These are phyloP conservation scores for Poicephalus gulielmi DNA, from an alignment of 2,113 vertebrate species.

Conservation along the genomic window DNA sequence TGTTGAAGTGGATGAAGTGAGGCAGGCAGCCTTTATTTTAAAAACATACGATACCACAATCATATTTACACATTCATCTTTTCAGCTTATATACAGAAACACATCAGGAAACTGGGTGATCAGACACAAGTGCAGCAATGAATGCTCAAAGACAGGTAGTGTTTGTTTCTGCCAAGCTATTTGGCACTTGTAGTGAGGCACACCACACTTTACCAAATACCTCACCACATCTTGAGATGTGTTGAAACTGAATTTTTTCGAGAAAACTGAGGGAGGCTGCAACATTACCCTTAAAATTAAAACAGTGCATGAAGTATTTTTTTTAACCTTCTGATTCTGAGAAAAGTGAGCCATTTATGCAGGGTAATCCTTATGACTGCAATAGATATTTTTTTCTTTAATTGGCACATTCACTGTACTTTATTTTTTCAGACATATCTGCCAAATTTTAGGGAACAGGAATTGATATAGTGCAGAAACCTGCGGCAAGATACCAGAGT, in stretches of 20 bases:
- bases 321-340: neutral
- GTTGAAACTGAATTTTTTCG: neutral
- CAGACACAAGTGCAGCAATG: neutral
- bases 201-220: neutral
- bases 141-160: neutral
- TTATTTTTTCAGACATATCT: neutral
- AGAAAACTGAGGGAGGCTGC: neutral
- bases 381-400: neutral
- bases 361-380: neutral
- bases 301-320: neutral
- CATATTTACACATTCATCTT: neutral
- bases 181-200: neutral
- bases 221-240: neutral
- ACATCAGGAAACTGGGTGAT: neutral
- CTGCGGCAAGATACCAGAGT: neutral
- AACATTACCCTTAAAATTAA: neutral
- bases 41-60: neutral
- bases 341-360: neutral
- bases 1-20: neutral
- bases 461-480: accelerated
- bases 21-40: neutral
- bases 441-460: neutral
- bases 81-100: neutral
- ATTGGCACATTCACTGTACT: neutral
- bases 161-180: neutral